Evolutionary conservation across 2,888 invertebrate species (phyloP).

Genomic region (Catocala sponsa): DNA sequence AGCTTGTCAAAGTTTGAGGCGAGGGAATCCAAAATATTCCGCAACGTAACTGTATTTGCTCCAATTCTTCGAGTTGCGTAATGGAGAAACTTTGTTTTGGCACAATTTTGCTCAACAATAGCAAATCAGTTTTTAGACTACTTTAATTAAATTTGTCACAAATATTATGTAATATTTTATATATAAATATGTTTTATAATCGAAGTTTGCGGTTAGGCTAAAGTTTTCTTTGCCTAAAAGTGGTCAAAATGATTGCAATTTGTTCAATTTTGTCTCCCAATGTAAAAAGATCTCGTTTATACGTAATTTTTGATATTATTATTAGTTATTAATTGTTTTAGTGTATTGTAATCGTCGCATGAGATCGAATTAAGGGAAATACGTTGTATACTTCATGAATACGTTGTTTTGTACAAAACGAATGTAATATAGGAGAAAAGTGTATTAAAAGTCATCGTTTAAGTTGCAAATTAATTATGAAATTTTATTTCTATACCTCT

Average conservation of each 20-base stretch:
- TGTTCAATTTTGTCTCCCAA: constrained; percentile 56
- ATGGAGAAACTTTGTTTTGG: constrained; percentile 21
- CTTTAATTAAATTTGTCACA: constrained; percentile 9
- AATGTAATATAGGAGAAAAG: constrained; percentile 82
- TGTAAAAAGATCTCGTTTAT: constrained; percentile 77
- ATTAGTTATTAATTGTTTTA: constrained; percentile 67
- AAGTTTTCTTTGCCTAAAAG: background rate
- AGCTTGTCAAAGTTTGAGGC: constrained; percentile 8
- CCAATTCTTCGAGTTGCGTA: constrained; percentile 11
- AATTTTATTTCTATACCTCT: constrained; percentile 70
- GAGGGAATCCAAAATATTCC: constrained; percentile 21
- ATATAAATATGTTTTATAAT: background rate
- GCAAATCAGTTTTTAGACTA: constrained; percentile 12
- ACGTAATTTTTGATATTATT: constrained; percentile 81
- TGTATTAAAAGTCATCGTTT: constrained; percentile 87
- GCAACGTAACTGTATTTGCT: constrained; percentile 11
- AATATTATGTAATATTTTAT: constrained; percentile 6
- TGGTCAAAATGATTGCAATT: background rate
- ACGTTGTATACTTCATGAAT: constrained; percentile 75
- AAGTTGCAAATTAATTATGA: constrained; percentile 78
- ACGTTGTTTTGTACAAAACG: constrained; percentile 85
- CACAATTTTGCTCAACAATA: constrained; percentile 26
- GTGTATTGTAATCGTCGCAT: constrained; percentile 54
- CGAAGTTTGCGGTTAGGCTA: background rate
- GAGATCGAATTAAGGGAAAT: constrained; percentile 71